phyloP scores from a whole-genome alignment of 1,140 invertebrate species.

The Gerris buenoi region DNA sequence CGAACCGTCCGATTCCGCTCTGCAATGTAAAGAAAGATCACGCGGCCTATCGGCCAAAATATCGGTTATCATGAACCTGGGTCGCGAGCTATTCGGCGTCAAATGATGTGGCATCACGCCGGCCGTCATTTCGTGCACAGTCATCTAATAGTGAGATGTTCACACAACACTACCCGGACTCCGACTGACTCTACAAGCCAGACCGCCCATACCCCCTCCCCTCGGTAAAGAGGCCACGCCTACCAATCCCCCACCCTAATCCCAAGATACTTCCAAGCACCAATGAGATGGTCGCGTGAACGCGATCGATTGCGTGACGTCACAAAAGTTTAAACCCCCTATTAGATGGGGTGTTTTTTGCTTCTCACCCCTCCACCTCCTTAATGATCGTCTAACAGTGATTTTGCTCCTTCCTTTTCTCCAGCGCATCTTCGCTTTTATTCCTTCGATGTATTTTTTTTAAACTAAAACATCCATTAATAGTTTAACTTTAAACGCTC shows the following conservation, averaged over 20 bases:
- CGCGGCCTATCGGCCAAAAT: background rate
- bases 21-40: background rate
- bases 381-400: slow-evolving; percentile 2
- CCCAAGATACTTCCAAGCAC: background rate
- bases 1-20: background rate
- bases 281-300: background rate
- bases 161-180: background rate
- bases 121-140: slow-evolving; percentile 4
- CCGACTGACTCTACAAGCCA: background rate
- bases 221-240: background rate
- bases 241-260: background rate
- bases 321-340: background rate
- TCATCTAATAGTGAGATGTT: background rate
- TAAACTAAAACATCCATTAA: slow-evolving; percentile 4
- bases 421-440: too few species aligned
- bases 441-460: background rate
- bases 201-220: background rate
- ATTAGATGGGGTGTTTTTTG: background rate
- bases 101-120: slow-evolving; percentile 1
- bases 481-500: slow-evolving; percentile 4
- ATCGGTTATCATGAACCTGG: slow-evolving; percentile 1
- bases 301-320: background rate
- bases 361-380: background rate
- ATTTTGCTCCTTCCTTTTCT: background rate
- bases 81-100: background rate